phyloP scores from a whole-genome alignment of 2,113 vertebrate species.

The Microtus oregoni region DNA sequence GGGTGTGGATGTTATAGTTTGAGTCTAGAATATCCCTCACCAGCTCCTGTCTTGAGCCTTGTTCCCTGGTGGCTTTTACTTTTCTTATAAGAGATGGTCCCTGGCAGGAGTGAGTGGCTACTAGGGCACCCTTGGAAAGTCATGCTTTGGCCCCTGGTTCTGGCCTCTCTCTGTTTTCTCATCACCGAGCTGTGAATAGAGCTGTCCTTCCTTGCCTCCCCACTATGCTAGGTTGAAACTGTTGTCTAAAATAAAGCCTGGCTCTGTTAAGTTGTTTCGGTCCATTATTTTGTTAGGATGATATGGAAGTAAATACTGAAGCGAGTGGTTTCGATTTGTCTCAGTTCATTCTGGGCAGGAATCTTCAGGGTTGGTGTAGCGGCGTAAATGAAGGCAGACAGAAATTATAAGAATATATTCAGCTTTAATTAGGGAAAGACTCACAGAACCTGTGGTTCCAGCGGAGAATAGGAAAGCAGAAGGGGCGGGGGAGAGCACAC shows the following conservation, averaged over 20 bases:
- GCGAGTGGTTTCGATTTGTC: neutral
- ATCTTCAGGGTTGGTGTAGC: neutral
- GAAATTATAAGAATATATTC: too few relatives aligned
- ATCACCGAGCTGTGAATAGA: neutral
- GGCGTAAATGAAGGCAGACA: too few relatives aligned
- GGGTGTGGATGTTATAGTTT: neutral
- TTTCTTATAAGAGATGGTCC: neutral
- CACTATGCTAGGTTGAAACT: neutral
- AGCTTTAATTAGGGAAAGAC: too few relatives aligned
- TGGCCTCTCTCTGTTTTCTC: neutral
- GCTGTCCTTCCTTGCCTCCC: neutral
- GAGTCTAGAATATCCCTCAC: neutral
- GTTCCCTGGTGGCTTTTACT: neutral
- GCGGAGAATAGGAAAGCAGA: too few relatives aligned
- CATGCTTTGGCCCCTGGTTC: neutral
- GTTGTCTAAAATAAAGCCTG: neutral
- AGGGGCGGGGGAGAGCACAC: too few relatives aligned
- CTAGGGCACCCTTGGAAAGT: neutral
- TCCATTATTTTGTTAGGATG: neutral
- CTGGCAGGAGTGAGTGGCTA: neutral
- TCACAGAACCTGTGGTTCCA: too few relatives aligned
- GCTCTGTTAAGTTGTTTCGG: neutral
- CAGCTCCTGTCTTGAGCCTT: neutral
- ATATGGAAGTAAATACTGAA: neutral
- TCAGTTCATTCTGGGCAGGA: neutral